Percentiles rank a stretch among this genome's conserved stretches.
Conservation (phyloP, 2,113 vertebrate species). For the Scomber colias region DNA sequence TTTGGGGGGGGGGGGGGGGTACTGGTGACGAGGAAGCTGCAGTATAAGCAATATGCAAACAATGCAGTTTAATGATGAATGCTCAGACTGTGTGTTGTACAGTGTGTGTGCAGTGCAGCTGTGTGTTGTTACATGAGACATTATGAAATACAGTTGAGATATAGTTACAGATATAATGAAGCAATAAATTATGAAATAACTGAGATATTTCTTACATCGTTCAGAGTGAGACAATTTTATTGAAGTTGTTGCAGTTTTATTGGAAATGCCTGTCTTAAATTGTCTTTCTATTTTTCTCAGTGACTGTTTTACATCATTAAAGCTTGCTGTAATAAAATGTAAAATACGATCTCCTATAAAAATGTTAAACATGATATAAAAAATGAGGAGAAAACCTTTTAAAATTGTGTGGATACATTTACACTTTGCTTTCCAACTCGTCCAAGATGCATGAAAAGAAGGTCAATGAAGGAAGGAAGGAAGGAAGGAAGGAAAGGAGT, state of each 20-base stretch:
- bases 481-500: no score
- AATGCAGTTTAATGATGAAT: background rate
- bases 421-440: no score
- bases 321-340: background rate
- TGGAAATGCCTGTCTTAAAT: background rate
- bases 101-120: conserved; percentile 12
- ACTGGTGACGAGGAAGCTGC: conserved; percentile 48
- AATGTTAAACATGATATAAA: background rate
- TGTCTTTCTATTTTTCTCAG: background rate
- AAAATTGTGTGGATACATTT: no score
- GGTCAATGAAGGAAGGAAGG: no score
- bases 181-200: conserved; percentile 24
- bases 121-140: background rate
- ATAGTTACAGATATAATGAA: conserved; percentile 17
- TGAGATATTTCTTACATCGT: conserved; percentile 16
- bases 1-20: background rate
- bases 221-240: background rate
- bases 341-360: background rate
- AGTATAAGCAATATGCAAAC: conserved; percentile 41
- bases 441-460: no score
- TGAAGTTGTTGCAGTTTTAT: background rate
- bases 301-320: background rate
- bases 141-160: background rate
- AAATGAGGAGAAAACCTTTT: conserved; percentile 8
- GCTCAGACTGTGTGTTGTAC: conserved; percentile 9